Conservation (phyloP, 2,797 vertebrate species). For the Phataginus tricuspis region DNA sequence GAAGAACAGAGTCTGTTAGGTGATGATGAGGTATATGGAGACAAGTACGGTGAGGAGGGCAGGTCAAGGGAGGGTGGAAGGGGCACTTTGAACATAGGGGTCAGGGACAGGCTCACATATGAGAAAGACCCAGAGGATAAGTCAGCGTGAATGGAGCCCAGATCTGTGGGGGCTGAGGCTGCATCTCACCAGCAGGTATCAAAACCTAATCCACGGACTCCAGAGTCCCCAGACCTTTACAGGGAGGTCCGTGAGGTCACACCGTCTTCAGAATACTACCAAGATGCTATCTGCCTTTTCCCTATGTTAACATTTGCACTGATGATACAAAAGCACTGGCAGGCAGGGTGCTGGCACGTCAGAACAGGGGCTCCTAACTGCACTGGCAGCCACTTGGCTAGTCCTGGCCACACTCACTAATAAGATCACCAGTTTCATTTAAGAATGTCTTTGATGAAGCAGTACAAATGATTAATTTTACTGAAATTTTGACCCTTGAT, state of each 20-base stretch:
- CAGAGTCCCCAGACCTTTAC: neutral
- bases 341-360: neutral
- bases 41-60: neutral
- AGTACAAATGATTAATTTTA: neutral
- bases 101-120: neutral
- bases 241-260: neutral
- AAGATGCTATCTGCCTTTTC: neutral
- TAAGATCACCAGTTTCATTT: neutral
- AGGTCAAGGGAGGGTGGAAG: fast-evolving
- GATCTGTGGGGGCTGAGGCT: neutral
- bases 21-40: neutral
- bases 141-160: neutral
- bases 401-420: neutral
- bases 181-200: neutral
- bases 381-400: neutral
- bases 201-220: neutral
- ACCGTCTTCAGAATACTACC: neutral
- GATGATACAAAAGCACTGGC: too few relatives aligned
- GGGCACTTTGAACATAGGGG: neutral
- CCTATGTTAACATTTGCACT: too few relatives aligned
- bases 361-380: neutral
- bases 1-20: neutral
- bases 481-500: neutral
- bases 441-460: neutral
- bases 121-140: neutral